phyloP scores from a whole-genome alignment of 2,888 invertebrate species.

The Ichneumoninae sp. region DNA sequence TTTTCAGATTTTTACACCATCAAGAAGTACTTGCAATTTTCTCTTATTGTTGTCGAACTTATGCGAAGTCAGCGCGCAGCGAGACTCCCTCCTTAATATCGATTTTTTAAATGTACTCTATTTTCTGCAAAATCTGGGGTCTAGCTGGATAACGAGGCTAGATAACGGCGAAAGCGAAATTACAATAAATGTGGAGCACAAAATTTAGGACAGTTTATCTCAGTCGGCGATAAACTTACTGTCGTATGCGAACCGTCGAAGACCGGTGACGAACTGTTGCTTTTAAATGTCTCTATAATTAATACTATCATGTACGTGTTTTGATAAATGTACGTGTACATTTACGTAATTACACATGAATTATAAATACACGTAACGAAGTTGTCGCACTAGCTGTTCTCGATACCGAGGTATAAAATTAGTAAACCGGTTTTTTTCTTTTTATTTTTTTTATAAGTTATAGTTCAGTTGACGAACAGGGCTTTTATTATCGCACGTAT shows the following conservation, averaged over 20 bases:
- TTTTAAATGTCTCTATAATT: constrained; percentile 40
- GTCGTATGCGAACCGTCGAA: background rate
- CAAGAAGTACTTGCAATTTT: too few species aligned
- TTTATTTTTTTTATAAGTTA: background rate
- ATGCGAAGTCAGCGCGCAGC: too few species aligned
- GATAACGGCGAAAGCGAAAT: background rate
- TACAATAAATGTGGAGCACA: background rate
- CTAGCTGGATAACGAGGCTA: background rate
- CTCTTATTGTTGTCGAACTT: too few species aligned
- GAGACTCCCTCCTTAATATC: background rate
- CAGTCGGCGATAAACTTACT: constrained; percentile 7
- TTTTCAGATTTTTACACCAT: too few species aligned
- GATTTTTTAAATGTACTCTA: background rate
- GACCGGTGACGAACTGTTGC: background rate
- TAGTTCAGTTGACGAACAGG: constrained; percentile 47
- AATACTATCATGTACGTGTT: constrained; percentile 31
- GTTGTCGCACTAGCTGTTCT: constrained; percentile 31
- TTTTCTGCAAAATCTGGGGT: background rate
- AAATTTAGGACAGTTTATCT: constrained; percentile 23
- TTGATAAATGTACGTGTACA: constrained; percentile 43
- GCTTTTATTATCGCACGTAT: constrained; percentile 18
- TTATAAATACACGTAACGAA: constrained; percentile 28
- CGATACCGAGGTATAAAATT: constrained; percentile 57
- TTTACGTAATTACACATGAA: constrained; percentile 60
- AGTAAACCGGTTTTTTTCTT: constrained; percentile 53